Evolutionary conservation across 2,797 vertebrate genomes (phyloP), one percentile per base, ranked within the genome.

Genomic region (Ciconia nigra): DNA sequence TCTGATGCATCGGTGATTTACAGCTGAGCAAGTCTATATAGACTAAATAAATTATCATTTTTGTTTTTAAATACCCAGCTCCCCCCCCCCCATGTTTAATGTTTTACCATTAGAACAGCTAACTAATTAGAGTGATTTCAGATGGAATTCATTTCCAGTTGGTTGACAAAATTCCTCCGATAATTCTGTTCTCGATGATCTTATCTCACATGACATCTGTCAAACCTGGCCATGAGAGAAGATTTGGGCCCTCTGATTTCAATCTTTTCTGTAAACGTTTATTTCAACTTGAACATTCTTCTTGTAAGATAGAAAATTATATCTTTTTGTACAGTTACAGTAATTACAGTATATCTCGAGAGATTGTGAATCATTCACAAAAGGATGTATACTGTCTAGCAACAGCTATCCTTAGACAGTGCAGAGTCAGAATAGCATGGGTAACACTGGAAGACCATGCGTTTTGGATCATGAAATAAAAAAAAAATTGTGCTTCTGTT

Each of bases 21-120:
- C 77, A 96, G 67, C 76, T 86, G 79, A 96, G 66, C 37, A 94
- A 94, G 82, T 93, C 89, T 77, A 46, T 80, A 59, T 35, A 78
- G 81, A 78, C 61, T 91, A 93, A 92, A 95, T 84, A 81, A 85
- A 87, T 91, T 21, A 84, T n/a, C 1, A 63, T 89, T 94, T 92
- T 93, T 84, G 15, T 21, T 91, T 70, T 87, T 52, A 87, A 93
- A 74, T 72, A 66, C 19, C 2, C 24, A 61, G 5, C 37, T 85
- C 52, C 20, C 33, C 29, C 28, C 2, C 3, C 2, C 72, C 61
- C 63, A 71, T 72, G 14, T 67, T 57, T 79, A 49, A 57, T 72
- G 20, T 49, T 61, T 93, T 85, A 22, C 28, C 6, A 25, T 88
- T 78, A 81, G 41, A 76, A 21, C 42, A 88, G 19, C 11, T 76